These are phyloP conservation scores for Drosophila aff. DNA, from an alignment of 1,140 invertebrate genomes.

Conservation along the genomic window DNA sequence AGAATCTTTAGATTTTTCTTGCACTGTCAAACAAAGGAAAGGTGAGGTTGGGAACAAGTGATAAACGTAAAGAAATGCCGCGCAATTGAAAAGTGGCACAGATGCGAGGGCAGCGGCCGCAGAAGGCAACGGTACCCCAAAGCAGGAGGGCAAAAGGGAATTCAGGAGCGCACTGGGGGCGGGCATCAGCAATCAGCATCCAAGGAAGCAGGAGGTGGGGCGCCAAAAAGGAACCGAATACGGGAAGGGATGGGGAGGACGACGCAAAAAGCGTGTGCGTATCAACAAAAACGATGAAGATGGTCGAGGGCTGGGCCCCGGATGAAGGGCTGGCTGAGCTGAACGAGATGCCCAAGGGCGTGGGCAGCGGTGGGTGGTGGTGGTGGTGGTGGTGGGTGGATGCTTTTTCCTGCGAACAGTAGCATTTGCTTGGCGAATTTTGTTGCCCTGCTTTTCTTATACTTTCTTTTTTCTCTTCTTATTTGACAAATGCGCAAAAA, in stretches of 20 bases:
- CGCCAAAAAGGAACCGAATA: conserved; percentile 9
- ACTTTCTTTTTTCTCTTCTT: conserved; percentile 33
- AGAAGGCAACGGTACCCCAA: conserved; percentile 61
- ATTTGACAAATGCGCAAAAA: conserved; percentile 62
- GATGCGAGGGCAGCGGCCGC: conserved; percentile 52
- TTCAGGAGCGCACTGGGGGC: conserved; percentile 31
- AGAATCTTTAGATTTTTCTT: conserved; percentile 5
- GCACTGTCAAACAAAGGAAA: conserved; percentile 21
- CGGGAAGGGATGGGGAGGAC: conserved; percentile 4
- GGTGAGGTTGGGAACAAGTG: conserved; percentile 49
- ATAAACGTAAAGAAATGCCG: conserved; percentile 74
- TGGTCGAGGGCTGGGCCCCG: conserved; percentile 29
- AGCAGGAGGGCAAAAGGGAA: conserved; percentile 18
- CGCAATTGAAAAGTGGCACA: conserved; percentile 80
- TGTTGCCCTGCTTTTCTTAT: conserved; percentile 6
- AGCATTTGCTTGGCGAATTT: conserved; percentile 31
- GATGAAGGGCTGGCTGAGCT: conserved; percentile 27
- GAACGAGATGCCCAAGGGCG: conserved; percentile 48
- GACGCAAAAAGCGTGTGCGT: conserved; percentile 75
- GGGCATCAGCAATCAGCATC: conserved; percentile 52
- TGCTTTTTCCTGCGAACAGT: conserved; percentile 50
- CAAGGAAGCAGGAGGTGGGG: conserved; percentile 6
- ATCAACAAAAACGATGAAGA: conserved; percentile 42
- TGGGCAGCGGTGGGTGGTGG: conserved; percentile 44
- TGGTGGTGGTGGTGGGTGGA: conserved; percentile 34